Base-by-base conservation (phyloP, 2,888 invertebrate species). In the Piscicola geometra region DNA sequence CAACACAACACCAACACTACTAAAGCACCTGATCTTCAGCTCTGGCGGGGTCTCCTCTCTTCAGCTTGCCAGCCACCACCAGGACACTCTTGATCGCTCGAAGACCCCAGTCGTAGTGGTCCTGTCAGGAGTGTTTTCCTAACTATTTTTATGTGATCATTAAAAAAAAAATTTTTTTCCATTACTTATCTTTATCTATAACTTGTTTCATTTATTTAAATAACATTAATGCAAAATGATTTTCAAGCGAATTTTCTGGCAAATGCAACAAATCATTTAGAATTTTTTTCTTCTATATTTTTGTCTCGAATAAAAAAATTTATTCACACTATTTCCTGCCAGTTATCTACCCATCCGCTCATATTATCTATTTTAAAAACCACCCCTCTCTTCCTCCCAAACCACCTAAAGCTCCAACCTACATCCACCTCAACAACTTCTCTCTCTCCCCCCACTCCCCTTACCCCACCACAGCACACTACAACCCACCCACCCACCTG, bases 41-140 rank as follows among this genome's bases (percentile, higher is more conserved):
- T 81, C 95, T 89, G 1, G 91, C 93, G 0, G 93, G 94, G 86
- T 97, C 96, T 64, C 93, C 92, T 83, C 97, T 82, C 81, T 96
- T 96, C 66, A 97, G 87, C 25, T 95, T 93, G 47, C 96, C 96
- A 76, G 96, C 97, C 18, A 97, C 95, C 0, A 96, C 95, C 35
- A 97, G 87, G 12, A 97, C 96, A 0, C 95, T 95, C 85, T 97
- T 97, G 79, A 97, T 96, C 75, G 96, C 96, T 81, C 97, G 88
- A 75, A 97, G 86, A 32, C 97, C 97, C 96, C 96, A 86, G 86
- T 97, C 96, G 83, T 97, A 97, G 86, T 97, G 97, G 87, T 97
- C 96, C 87, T 94, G 93, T 18, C 70, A 77, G 36, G 25, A n/a
- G n/a, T n/a, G n/a, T n/a, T n/a, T n/a, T n/a, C n/a, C n/a, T n/a